Conservation (phyloP, 2,888 invertebrate genomes). For the Adelognathus sp. region DNA sequence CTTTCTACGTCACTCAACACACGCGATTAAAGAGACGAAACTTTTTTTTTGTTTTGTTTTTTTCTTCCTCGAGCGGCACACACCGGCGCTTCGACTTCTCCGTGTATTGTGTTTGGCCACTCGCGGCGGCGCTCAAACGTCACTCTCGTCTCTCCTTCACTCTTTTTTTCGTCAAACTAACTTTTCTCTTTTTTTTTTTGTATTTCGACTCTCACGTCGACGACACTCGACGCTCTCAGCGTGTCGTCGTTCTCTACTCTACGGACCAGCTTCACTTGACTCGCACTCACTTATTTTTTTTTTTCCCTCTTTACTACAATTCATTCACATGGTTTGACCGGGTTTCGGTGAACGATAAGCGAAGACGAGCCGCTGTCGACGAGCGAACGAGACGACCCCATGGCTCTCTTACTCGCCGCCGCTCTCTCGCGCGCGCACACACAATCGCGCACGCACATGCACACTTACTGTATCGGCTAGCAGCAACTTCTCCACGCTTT, state of each 20-base stretch:
- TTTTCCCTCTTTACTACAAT: conserved; percentile 9
- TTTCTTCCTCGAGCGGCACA: background rate
- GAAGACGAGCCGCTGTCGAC: conserved; percentile 20
- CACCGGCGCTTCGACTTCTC: background rate
- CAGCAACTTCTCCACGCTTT: background rate
- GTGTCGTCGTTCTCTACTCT: conserved; percentile 47
- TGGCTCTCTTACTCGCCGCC: conserved; percentile 11
- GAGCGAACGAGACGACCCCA: conserved; percentile 44
- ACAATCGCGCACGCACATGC: conserved; percentile 39
- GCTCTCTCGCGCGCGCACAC: background rate
- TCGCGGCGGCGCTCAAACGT: conserved; percentile 29
- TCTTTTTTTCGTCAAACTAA: background rate
- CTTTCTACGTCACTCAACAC: background rate
- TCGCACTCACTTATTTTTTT: background rate
- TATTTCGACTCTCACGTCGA: conserved; percentile 37
- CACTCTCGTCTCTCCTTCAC: background rate
- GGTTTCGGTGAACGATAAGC: conserved; percentile 43
- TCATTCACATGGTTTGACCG: conserved; percentile 52
- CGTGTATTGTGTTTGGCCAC: background rate
- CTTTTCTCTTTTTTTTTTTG: conserved; percentile 9
- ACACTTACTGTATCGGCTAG: conserved; percentile 10
- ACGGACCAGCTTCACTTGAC: conserved; percentile 37
- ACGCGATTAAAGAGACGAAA: background rate
- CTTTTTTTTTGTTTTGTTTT: background rate
- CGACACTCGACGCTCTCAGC: conserved; percentile 35